Base-by-base conservation (phyloP, 2,888 invertebrate species). In the Steinernema hermaphroditum region DNA sequence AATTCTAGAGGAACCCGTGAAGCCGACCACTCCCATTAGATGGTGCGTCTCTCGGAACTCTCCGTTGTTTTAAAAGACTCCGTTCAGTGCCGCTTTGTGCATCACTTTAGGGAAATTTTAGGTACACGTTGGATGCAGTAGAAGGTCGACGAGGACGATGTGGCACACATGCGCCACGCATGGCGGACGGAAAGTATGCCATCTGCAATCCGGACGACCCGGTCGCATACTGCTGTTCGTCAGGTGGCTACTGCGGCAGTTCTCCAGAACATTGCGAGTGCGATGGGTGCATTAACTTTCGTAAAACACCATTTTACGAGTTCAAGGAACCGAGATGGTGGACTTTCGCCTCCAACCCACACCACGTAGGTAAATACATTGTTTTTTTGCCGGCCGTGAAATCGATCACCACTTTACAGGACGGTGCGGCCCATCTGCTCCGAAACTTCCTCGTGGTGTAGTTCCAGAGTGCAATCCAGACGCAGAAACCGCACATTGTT, bases 221-320 rank as follows among this genome's bases (percentile, higher is more conserved):
- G 2, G 76, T 75, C 16, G 81, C 82, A 0, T 77, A 80, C 44
- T 84, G 84, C 74, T 84, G 84, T 73, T 80, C 81, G 34, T 80
- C 78, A 32, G 84, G 80, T 2, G 84, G 84, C 22, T 84, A 81
- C 72, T 84, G 84, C 75, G 84, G 84, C 2, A 80, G 77, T 46
- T 75, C 80, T 1, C 80, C 81, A 62, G 82, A 83, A n/a, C 84
- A 84, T 70, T 84, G 84, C 62, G 82, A 84, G 68, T 84, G 84
- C 32, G 72, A 74, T n/a, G 83, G 84, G 1, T 84, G 84, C 57
- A 74, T 84, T n/a, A 81, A 84, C 71, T 84, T 83, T 57, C 70
- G 77, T 22, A 83, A 82, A 72, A 75, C 75, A 27, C 76, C 78
- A 0, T 77, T 78, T 62, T 80, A 75, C 68, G 72, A 74, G 49